Base-by-base conservation (phyloP, 1,140 invertebrate genomes). In the Tetragonula clypearis region DNA sequence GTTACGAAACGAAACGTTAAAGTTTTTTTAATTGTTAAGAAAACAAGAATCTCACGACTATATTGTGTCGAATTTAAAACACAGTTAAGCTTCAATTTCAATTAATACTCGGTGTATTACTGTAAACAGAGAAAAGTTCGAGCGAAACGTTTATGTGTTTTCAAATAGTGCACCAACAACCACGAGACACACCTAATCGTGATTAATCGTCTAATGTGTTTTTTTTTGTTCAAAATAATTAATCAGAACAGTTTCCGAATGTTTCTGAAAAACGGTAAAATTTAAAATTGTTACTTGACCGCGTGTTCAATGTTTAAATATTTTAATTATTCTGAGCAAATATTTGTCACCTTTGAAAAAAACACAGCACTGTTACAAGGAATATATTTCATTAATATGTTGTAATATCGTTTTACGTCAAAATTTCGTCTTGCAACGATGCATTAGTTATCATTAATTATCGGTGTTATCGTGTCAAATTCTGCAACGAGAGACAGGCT, bases 151-250 rank as follows among this genome's bases (percentile, higher is more conserved):
- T 30, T 71, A 19, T 15, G 30, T 79, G 55, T 60, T 35, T 30
- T 26, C 23, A 80, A 72, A 35, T 15, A 58, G 15, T 49, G 85
- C 85, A 87, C 65, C 74, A 87, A 41, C 74, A 87, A 41, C 23
- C 65, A 82, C 11, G 21, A 87, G 62, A 60, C 79, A 83, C 85
- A 65, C 58, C 49, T 81, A 49, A 30, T 30, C 9, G 58, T 65
- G 79, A 83, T 69, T 0, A 35, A 82, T 60, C 55, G 79, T 73
- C 12, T 73, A 26, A 65, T 35, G 23, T 30, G 53, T 17, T 12
- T 72, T 30, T 35, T 19, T 62, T 72, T 30, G 55, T 19, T 62
- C 56, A 15, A 26, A 60, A 53, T 58, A 49, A 14, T 72, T 60
- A 53, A 53, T 53, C 35, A 3, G 0, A 49, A 2, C 12, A 49